phyloP scores from a whole-genome alignment of 64 coral and sea anemone genomes.

The Pocillopora damicornis region DNA sequence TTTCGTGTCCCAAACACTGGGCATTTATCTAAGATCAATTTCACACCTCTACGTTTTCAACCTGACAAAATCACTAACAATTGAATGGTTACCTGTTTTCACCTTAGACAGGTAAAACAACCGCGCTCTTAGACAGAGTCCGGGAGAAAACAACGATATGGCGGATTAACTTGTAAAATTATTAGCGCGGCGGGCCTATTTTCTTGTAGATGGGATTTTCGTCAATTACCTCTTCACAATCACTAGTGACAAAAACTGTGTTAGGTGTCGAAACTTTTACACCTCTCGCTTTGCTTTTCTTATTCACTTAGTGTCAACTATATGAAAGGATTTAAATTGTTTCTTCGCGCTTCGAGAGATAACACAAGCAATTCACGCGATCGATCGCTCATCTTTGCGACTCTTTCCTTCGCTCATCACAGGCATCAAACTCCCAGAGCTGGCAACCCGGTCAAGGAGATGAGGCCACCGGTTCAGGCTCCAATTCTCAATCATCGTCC shows the following conservation, averaged over 20 bases:
- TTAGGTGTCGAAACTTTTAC: conserved; percentile 68
- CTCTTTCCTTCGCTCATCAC: conserved; percentile 38
- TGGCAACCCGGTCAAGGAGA: conserved; percentile 75
- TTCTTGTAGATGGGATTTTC: conserved; percentile 31
- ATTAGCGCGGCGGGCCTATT: conserved; percentile 40
- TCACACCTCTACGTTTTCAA: conserved; percentile 75
- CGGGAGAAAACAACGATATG: conserved; percentile 7
- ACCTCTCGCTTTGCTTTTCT: conserved; percentile 82
- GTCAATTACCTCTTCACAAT: conserved; percentile 55
- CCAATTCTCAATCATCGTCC: conserved; percentile 76
- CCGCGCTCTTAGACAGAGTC: conserved; percentile 27
- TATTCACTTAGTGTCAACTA: conserved; percentile 79
- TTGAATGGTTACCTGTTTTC: conserved; percentile 86
- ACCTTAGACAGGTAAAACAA: conserved; percentile 50
- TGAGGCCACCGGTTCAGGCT: conserved; percentile 72
- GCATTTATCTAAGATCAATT: conserved; percentile 97
- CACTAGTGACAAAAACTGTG: conserved; percentile 69
- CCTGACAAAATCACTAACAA: conserved; percentile 86
- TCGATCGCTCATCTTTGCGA: conserved; percentile 42
- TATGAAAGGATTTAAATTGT: conserved; percentile 73
- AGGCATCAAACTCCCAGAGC: conserved; percentile 67
- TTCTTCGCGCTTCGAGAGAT: conserved; percentile 36
- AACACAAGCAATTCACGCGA: conserved; percentile 75
- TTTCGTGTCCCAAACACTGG: conserved; percentile 63
- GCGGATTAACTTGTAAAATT: conserved; percentile 28